A percentile compares a stretch with the other conserved stretches of the same genome.
phyloP scores from a whole-genome alignment of 1,140 invertebrate species.

The Neodiprion fabricii region DNA sequence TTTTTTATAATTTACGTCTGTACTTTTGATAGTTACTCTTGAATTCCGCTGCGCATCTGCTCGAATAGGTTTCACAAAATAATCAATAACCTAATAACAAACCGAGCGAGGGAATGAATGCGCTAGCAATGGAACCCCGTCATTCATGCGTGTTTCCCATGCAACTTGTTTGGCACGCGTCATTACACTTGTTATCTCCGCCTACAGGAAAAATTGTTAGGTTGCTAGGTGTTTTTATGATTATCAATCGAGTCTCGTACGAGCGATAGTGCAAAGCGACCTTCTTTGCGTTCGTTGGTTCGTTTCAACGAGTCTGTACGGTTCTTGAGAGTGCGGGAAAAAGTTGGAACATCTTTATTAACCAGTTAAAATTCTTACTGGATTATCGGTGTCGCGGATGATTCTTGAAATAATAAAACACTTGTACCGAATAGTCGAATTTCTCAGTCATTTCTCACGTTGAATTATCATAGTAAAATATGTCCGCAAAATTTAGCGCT shows the following conservation, averaged over 20 bases:
- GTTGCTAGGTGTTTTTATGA: neutral
- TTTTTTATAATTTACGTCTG: too few relatives aligned
- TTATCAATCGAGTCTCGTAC: neutral
- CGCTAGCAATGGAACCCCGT: neutral
- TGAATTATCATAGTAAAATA: neutral
- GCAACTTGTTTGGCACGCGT: constrained; percentile 4
- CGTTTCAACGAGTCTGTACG: neutral
- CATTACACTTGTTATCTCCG: neutral
- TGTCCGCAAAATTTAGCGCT: neutral
- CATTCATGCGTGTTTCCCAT: neutral
- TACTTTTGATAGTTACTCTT: too few relatives aligned
- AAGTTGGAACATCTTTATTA: neutral
- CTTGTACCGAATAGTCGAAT: too few relatives aligned
- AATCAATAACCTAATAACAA: too few relatives aligned
- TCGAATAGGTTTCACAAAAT: too few relatives aligned
- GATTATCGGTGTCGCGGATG: neutral
- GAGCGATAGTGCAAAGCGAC: neutral
- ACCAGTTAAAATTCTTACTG: neutral
- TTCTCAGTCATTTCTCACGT: neutral
- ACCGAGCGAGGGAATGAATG: too few relatives aligned
- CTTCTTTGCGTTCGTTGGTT: neutral
- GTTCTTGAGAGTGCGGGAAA: neutral
- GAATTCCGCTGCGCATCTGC: too few relatives aligned
- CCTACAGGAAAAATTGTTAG: neutral
- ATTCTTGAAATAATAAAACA: neutral